These are phyloP conservation scores for Acleris cristana DNA, from an alignment of 2,888 invertebrate genomes.

Conservation along the genomic window DNA sequence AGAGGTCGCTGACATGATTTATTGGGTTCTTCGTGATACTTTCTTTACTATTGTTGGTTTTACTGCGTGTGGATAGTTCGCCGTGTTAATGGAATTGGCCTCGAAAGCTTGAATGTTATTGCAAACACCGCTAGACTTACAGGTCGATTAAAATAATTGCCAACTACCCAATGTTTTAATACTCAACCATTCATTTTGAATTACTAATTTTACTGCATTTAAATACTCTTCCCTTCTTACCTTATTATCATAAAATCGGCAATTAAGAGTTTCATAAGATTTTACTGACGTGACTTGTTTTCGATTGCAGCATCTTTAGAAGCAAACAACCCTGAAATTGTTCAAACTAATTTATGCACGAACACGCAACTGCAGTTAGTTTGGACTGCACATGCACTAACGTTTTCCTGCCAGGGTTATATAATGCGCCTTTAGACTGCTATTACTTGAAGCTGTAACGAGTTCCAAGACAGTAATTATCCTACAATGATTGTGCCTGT, in stretches of 20 bases:
- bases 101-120: slow-evolving; percentile 32
- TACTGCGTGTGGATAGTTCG: slow-evolving; percentile 24
- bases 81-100: slow-evolving; percentile 23
- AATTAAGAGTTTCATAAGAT: too few species aligned
- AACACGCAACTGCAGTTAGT: slow-evolving; percentile 21
- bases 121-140: slow-evolving; percentile 3
- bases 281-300: too few species aligned
- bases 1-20: slow-evolving; percentile 64
- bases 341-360: slow-evolving; percentile 4
- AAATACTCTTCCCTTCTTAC: too few species aligned
- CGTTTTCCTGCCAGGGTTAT: slow-evolving; percentile 9
- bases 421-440: slow-evolving; percentile 12
- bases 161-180: too few species aligned
- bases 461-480: slow-evolving; percentile 19
- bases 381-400: slow-evolving; percentile 14
- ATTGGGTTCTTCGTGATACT: slow-evolving; percentile 41
- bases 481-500: slow-evolving; percentile 9
- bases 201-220: too few species aligned
- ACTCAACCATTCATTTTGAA: too few species aligned
- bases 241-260: too few species aligned
- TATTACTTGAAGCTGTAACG: slow-evolving; percentile 14
- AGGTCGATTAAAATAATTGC: background rate
- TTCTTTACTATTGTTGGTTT: slow-evolving; percentile 48
- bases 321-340: background rate
- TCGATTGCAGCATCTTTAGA: too few species aligned